Conservation (phyloP, 2,113 vertebrate species). For the Pao palembangensis region DNA sequence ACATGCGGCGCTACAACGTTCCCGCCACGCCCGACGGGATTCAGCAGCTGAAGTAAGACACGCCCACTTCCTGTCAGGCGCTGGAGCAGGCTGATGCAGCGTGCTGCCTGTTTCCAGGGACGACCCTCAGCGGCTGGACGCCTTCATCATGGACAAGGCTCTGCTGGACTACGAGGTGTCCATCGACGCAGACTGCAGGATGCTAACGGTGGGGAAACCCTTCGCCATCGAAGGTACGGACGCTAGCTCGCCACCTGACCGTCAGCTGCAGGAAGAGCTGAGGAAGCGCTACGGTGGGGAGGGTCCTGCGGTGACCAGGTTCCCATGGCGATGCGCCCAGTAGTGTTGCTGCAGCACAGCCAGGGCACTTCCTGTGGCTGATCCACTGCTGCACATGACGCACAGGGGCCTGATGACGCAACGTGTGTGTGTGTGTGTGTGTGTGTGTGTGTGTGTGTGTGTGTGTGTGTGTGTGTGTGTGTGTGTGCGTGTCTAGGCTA, state of each 20-base stretch:
- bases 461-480: background rate
- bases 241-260: background rate
- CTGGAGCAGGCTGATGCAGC: background rate
- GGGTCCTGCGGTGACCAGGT: too few relatives aligned
- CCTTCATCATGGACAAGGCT: constrained; percentile 99
- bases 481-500: constrained; percentile 76
- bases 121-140: constrained; percentile 94
- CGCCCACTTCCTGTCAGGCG: background rate
- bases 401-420: background rate
- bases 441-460: background rate
- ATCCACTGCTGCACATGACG: too few relatives aligned
- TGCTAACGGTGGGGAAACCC: constrained; percentile 93
- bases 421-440: background rate
- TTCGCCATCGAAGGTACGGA: constrained; percentile 93
- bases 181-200: constrained; percentile 96
- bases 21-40: constrained; percentile 87
- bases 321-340: too few relatives aligned
- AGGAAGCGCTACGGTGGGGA: too few relatives aligned
- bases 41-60: constrained; percentile 82
- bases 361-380: constrained; percentile 34
- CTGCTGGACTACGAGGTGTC: constrained; percentile 97
- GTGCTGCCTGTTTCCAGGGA: constrained; percentile 72
- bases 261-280: too few relatives aligned
- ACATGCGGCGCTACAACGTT: constrained; percentile 85
- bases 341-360: background rate